Evolutionary conservation across 2,888 invertebrate species (phyloP).

Genomic region (Desoria tigrina): DNA sequence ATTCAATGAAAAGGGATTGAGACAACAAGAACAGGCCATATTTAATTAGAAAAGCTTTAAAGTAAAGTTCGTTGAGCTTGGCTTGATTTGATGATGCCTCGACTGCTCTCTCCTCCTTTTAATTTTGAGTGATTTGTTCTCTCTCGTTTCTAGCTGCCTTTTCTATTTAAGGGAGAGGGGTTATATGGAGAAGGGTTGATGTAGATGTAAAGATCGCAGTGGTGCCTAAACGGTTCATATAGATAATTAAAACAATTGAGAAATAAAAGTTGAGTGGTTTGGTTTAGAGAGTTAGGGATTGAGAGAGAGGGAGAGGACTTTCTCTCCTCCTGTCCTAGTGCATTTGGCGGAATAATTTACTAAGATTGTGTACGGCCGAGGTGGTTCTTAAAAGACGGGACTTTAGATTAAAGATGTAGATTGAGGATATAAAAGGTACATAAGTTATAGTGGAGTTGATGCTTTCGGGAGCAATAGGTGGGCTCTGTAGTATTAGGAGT

Average conservation of each 20-base stretch:
- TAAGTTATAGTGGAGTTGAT: too few relatives aligned
- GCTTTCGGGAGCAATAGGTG: not conserved
- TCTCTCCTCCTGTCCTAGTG: too few relatives aligned
- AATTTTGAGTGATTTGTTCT: constrained; percentile 27
- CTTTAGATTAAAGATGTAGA: too few relatives aligned
- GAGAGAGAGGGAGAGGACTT: not conserved
- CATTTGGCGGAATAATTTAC: constrained; percentile 16
- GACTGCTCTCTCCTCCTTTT: constrained; percentile 15
- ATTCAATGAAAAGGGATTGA: constrained; percentile 52
- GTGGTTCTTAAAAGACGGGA: not conserved
- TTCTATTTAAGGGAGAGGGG: not conserved
- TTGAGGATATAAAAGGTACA: too few relatives aligned
- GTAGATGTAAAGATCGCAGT: not conserved
- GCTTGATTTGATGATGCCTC: not conserved
- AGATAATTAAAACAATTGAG: constrained; percentile 51
- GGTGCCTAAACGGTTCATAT: constrained; percentile 30
- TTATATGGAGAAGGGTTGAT: constrained; percentile 9
- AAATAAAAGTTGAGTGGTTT: constrained; percentile 45
- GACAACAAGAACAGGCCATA: constrained; percentile 46
- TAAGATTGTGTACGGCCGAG: not conserved
- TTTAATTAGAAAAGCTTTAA: constrained; percentile 54
- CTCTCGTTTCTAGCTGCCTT: not conserved
- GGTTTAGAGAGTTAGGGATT: constrained; percentile 7
- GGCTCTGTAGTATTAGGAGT: not conserved
- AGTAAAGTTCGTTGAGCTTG: constrained; percentile 30